Evolutionary conservation across 1,140 invertebrate genomes (phyloP).

Genomic region (Bombus confusus): DNA sequence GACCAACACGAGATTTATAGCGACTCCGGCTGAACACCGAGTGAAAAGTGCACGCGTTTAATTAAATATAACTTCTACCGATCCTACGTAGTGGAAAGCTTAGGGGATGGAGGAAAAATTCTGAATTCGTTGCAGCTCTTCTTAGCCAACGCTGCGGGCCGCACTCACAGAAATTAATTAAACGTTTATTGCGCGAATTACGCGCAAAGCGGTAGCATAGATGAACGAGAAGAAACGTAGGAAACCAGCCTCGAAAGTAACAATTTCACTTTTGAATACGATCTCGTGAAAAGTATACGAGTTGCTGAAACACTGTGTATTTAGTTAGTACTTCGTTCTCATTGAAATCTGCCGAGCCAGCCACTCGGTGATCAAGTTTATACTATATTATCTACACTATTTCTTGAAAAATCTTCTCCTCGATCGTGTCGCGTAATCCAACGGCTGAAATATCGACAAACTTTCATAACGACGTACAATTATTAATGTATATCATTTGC

Average conservation of each 20-base stretch:
- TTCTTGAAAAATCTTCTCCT: no score
- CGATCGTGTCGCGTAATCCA: no score
- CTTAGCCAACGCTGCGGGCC: no score
- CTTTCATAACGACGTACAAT: no score
- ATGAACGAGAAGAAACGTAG: not conserved
- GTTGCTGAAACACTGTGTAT: no score
- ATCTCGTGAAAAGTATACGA: not conserved
- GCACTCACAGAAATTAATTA: constrained; percentile 25
- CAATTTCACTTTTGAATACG: not conserved
- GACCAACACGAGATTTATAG: constrained; percentile 13
- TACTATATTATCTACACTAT: no score
- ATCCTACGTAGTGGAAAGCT: not conserved
- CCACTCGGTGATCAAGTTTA: no score
- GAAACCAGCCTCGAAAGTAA: not conserved
- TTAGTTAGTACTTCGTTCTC: no score
- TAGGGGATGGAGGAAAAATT: not conserved
- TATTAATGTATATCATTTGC: no score
- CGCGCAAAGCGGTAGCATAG: not conserved
- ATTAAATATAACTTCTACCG: constrained; percentile 29
- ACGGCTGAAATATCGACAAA: no score
- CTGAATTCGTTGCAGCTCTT: not conserved
- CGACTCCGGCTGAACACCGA: not conserved
- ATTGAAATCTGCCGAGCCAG: no score
- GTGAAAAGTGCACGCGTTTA: constrained; percentile 24
- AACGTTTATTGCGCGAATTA: constrained; percentile 35